Base-by-base conservation (phyloP, 2,888 invertebrate species). In the Ischnura elegans region DNA sequence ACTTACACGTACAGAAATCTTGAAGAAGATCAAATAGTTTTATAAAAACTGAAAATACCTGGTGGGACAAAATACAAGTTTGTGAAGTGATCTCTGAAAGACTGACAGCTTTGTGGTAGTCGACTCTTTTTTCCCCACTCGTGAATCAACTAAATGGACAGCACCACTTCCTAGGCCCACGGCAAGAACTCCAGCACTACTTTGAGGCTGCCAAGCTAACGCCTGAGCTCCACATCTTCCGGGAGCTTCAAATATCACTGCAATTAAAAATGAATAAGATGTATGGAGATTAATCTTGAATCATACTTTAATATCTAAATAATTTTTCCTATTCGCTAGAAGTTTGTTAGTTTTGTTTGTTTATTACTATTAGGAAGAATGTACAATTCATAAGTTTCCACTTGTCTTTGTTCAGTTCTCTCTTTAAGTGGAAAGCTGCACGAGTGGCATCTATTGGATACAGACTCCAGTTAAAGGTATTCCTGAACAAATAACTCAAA, bases 201-300 rank as follows among this genome's bases (percentile, higher is more conserved):
- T 45, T 61, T 43, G 55, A 25, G 90, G 90, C 36, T 90, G 90
- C 90, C 90, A 90, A 45, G 90, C 55, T n/a, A 90, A 13, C 25
- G 90, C 61, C 21, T 43, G 55, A 6, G 66, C 21, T n/a, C 90
- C 90, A 90, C 90, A 90, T 66, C n/a, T 61, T 16, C 61, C 90
- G n/a, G 90, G 43, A 90, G 90, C 55, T 61, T 90, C 66, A 90
- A 90, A 90, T 66, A 61, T 66, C 90, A 90, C 90, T 90, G 61
- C 45, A 10, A 87, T 13, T 6, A 21, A 90, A 90, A 51, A 55
- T 16, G 36, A 8, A 4, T 25, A n/a, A 61, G 25, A 4, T n/a
- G n/a, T n/a, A n/a, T n/a, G n/a, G n/a, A n/a, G n/a, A n/a, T n/a
- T n/a, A n/a, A n/a, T n/a, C n/a, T n/a, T n/a, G n/a, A n/a, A n/a